A percentile compares a stretch with the other conserved stretches of the same genome.
Evolutionary conservation across 1,140 invertebrate genomes (phyloP).

Genomic region (Drosophila jambulina): DNA sequence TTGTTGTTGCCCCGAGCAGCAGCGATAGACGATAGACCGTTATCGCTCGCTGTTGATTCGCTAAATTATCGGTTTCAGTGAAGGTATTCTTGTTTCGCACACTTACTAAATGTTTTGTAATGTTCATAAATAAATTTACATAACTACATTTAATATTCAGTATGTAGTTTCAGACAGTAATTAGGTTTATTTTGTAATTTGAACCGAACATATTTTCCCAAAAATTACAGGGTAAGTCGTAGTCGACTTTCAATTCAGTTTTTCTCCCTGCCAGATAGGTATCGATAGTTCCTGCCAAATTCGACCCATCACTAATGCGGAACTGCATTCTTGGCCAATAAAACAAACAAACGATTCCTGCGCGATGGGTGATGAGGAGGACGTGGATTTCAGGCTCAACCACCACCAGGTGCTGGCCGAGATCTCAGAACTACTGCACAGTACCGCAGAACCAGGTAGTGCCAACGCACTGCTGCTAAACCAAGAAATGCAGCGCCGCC

Average conservation of each 20-base stretch:
- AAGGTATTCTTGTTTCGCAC: neutral
- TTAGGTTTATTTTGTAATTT: neutral
- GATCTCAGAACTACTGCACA: constrained; percentile 30
- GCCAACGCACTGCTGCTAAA: constrained; percentile 52
- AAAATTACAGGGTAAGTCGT: neutral
- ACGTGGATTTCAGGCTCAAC: constrained; percentile 2
- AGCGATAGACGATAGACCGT: constrained; percentile 25
- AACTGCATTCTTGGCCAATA: constrained; percentile 8
- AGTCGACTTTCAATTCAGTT: neutral
- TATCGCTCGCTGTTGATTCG: constrained; percentile 19
- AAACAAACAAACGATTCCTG: constrained; percentile 12
- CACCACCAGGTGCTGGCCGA: constrained; percentile 47
- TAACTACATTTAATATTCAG: neutral
- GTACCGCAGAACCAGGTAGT: constrained; percentile 7
- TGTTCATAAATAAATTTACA: neutral
- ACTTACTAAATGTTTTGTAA: neutral
- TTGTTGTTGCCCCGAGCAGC: constrained; percentile 62
- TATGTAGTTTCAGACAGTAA: neutral
- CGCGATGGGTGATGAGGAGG: constrained; percentile 40
- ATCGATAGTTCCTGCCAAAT: constrained; percentile 4
- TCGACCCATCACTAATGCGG: neutral
- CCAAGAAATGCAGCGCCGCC: constrained; percentile 56
- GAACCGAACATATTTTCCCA: too few relatives aligned
- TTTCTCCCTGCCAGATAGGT: neutral
- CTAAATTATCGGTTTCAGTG: neutral